phyloP scores from a whole-genome alignment of 2,113 vertebrate genomes.

The Peromyscus californicus region DNA sequence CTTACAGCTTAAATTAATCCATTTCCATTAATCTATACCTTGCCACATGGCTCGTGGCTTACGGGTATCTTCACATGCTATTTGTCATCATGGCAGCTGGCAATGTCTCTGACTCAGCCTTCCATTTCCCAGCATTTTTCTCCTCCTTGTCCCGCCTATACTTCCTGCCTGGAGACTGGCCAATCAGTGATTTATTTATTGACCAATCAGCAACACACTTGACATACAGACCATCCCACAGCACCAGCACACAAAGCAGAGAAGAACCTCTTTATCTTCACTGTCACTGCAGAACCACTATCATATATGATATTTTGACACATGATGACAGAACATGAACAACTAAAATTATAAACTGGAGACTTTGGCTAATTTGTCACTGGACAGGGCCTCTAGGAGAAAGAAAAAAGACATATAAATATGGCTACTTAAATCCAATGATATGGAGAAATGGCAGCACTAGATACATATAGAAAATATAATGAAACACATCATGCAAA shows the following conservation, averaged over 20 bases:
- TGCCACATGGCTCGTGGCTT: too few species aligned
- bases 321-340: conserved; percentile 6
- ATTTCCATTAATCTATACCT: too few species aligned
- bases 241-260: conserved; percentile 49
- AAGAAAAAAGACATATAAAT: conserved; percentile 46
- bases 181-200: too few species aligned
- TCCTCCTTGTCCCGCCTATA: too few species aligned
- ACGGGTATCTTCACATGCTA: too few species aligned
- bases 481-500: background rate
- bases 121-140: too few species aligned
- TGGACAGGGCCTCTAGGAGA: background rate
- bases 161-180: too few species aligned
- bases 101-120: too few species aligned
- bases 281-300: background rate
- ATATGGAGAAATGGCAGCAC: conserved; percentile 24
- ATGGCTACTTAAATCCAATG: conserved; percentile 38
- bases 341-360: conserved; percentile 70
- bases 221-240: too few species aligned
- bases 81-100: too few species aligned
- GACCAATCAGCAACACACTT: too few species aligned
- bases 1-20: too few species aligned
- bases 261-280: conserved; percentile 35
- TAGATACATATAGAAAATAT: conserved; percentile 16
- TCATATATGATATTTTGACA: conserved; percentile 50
- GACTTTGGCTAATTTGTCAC: conserved; percentile 52